A percentile compares a stretch with the other conserved stretches of the same genome.
phyloP scores from a whole-genome alignment of 2,888 invertebrate genomes.

The Pinctada fucata region DNA sequence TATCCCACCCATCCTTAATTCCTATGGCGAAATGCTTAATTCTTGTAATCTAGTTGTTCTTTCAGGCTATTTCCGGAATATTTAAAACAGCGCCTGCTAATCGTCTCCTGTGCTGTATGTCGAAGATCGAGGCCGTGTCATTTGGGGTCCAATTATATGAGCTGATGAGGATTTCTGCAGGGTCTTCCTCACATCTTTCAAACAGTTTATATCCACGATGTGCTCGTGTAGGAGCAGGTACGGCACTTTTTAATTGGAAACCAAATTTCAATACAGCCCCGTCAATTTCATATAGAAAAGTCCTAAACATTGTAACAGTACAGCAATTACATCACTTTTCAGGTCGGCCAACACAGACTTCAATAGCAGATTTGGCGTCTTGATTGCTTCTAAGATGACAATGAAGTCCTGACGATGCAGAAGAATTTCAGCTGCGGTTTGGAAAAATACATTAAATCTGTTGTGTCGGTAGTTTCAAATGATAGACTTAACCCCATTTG shows the following conservation, averaged over 20 bases:
- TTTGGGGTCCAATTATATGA: not conserved
- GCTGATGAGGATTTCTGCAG: slow-evolving; percentile 1
- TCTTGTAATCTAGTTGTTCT: slow-evolving; percentile 14
- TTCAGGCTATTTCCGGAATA: not conserved
- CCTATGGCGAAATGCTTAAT: slow-evolving; percentile 14
- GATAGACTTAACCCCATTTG: slow-evolving; percentile 36
- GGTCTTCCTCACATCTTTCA: slow-evolving; percentile 20
- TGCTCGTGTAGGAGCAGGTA: slow-evolving; percentile 40
- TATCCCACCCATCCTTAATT: too few species aligned
- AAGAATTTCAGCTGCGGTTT: slow-evolving; percentile 38
- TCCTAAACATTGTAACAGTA: slow-evolving; percentile 38
- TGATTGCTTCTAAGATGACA: slow-evolving; percentile 27
- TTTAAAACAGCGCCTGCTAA: not conserved
- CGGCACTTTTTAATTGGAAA: slow-evolving; percentile 23
- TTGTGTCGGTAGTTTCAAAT: slow-evolving; percentile 48
- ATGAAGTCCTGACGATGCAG: slow-evolving; percentile 36
- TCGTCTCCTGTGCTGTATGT: slow-evolving; percentile 6
- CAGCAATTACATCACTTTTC: slow-evolving; percentile 11
- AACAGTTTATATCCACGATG: slow-evolving; percentile 13
- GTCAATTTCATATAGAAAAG: slow-evolving; percentile 41
- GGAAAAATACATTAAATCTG: slow-evolving; percentile 44
- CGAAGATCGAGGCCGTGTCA: slow-evolving; percentile 1
- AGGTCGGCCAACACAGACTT: slow-evolving; percentile 38
- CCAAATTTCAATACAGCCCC: slow-evolving; percentile 46
- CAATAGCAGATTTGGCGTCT: slow-evolving; percentile 41